Conservation (phyloP, 1,140 invertebrate genomes). For the Elymnias hypermnestra region DNA sequence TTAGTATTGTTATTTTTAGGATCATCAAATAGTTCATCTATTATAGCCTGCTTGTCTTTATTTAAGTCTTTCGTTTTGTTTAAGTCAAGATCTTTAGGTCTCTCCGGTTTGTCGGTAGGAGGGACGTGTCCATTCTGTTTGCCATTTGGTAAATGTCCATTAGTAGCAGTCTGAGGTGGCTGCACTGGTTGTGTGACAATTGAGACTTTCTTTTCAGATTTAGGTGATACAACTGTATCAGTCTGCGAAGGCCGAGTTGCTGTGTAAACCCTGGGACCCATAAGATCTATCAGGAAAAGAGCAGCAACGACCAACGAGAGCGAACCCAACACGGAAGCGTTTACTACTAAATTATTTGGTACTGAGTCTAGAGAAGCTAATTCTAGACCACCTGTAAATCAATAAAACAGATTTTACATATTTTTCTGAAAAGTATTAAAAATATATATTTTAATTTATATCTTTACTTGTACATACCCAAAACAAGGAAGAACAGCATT, state of each 20-base stretch:
- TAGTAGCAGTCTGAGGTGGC: constrained; percentile 16
- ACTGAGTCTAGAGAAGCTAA: constrained; percentile 83
- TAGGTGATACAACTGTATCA: constrained; percentile 49
- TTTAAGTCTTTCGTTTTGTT: constrained; percentile 30
- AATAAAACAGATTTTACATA: too few species aligned
- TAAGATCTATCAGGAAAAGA: constrained; percentile 82
- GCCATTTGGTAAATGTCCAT: constrained; percentile 29
- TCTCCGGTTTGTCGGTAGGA: constrained; percentile 47
- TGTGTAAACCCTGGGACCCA: constrained; percentile 68
- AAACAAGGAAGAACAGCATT: constrained; percentile 80
- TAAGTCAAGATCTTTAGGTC: constrained; percentile 56
- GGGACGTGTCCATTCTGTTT: constrained; percentile 41
- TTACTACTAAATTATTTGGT: constrained; percentile 80
- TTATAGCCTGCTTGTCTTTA: constrained; percentile 29
- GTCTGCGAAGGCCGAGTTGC: constrained; percentile 58
- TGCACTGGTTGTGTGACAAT: constrained; percentile 27
- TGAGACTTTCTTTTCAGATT: constrained; percentile 49
- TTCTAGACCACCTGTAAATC: constrained; percentile 77
- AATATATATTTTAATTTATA: too few species aligned
- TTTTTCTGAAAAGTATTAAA: too few species aligned
- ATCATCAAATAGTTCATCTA: constrained; percentile 45
- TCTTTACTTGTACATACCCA: too few species aligned
- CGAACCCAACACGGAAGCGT: constrained; percentile 82
- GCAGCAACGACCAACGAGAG: constrained; percentile 82
- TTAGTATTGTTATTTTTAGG: constrained; percentile 43